Percentiles rank a stretch among this genome's conserved stretches.
phyloP scores from a whole-genome alignment of 2,888 invertebrate genomes.

The Mechanitis mazaeus region DNA sequence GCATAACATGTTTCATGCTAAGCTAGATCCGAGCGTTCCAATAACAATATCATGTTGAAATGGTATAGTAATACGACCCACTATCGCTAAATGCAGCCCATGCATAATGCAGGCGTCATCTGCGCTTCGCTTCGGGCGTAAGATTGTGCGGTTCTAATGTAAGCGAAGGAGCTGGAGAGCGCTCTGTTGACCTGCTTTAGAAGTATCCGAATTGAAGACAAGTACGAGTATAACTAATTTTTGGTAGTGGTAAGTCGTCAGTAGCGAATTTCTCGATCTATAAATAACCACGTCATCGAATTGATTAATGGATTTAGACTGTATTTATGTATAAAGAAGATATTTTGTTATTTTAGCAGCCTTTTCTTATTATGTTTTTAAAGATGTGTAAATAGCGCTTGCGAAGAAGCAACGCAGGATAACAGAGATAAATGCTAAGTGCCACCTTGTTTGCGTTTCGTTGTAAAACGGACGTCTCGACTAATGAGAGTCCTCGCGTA shows the following conservation, averaged over 20 bases:
- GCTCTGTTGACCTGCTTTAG: conserved; percentile 2
- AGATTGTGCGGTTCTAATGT: conserved; percentile 27
- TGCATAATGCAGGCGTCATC: conserved; percentile 70
- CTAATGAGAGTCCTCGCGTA: conserved; percentile 5
- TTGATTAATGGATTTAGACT: too few relatives aligned
- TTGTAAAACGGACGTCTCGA: conserved; percentile 4
- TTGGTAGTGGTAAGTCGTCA: background rate
- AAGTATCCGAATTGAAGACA: background rate
- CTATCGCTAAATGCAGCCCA: conserved; percentile 62
- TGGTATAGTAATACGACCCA: conserved; percentile 28
- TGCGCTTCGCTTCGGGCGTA: conserved; percentile 48
- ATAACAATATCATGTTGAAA: conserved; percentile 29
- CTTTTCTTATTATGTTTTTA: too few relatives aligned
- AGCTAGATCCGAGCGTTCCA: conserved; percentile 11
- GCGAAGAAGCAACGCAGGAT: background rate
- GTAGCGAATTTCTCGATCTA: too few relatives aligned
- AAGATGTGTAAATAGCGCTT: background rate
- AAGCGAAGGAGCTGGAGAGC: conserved; percentile 26
- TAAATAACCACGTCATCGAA: too few relatives aligned
- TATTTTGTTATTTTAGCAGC: too few relatives aligned
- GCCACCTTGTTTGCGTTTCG: conserved; percentile 4
- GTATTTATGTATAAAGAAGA: too few relatives aligned
- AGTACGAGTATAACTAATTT: background rate
- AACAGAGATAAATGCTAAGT: background rate
- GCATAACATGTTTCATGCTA: too few relatives aligned